A percentile compares a stretch with the other conserved stretches of the same genome.
phyloP scores from a whole-genome alignment of 1,140 invertebrate genomes.

The Bombyx mandarina region DNA sequence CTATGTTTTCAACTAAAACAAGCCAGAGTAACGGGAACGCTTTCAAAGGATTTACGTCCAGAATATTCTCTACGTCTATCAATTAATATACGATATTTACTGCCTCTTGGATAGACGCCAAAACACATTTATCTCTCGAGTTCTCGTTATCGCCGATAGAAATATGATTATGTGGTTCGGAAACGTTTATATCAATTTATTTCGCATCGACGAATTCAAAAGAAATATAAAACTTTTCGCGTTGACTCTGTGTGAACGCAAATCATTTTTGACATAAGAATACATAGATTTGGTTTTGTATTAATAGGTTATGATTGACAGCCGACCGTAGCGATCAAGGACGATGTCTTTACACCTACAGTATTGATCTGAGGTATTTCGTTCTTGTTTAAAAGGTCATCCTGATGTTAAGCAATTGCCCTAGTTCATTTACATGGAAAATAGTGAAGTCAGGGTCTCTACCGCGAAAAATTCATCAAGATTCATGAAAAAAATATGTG shows the following conservation, averaged over 20 bases:
- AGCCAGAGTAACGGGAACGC: no score
- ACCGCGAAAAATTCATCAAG: no score
- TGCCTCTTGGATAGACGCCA: conserved; percentile 3
- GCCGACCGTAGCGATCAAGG: conserved; percentile 44
- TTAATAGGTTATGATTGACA: conserved; percentile 57
- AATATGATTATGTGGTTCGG: no score
- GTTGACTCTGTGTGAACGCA: conserved; percentile 11
- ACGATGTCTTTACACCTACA: conserved; percentile 25
- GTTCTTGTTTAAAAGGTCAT: no score
- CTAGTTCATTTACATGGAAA: no score
- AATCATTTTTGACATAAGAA: conserved; percentile 43
- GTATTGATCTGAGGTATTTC: conserved; percentile 1
- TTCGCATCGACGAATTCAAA: no score
- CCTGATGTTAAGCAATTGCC: no score
- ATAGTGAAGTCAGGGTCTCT: no score
- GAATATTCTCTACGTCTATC: conserved; percentile 2
- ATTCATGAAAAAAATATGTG: no score
- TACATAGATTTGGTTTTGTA: conserved; percentile 58
- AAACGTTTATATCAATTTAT: no score
- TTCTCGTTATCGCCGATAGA: background rate
- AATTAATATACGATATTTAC: conserved; percentile 4
- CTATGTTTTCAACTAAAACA: background rate
- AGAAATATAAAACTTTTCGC: no score
- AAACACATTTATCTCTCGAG: background rate
- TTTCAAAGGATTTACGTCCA: background rate